Conservation (phyloP, 1,140 invertebrate species). For the Tetramorium parvispinum region DNA sequence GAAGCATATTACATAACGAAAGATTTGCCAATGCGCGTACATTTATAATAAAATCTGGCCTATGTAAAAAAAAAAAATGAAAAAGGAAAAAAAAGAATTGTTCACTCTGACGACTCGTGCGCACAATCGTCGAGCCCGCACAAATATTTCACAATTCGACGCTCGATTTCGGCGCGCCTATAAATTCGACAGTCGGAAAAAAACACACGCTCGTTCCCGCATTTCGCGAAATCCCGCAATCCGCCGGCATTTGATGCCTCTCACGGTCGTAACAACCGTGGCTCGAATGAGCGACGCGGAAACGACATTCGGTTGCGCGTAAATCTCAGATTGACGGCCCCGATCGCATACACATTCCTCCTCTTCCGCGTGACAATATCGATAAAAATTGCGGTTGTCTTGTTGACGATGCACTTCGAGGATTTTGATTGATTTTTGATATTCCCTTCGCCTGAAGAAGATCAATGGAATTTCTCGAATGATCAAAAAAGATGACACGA, state of each 20-base stretch:
- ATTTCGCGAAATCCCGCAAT: constrained; percentile 64
- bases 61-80: background rate
- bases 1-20: background rate
- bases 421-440: constrained; percentile 22
- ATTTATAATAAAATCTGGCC: constrained; percentile 39
- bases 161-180: constrained; percentile 59
- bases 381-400: constrained; percentile 31
- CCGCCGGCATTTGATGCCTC: constrained; percentile 36
- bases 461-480: background rate
- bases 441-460: background rate
- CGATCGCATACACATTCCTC: background rate
- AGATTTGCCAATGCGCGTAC: background rate
- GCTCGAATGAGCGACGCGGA: constrained; percentile 41
- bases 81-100: background rate
- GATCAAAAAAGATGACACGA: background rate
- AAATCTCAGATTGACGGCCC: constrained; percentile 32
- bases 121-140: constrained; percentile 39
- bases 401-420: background rate
- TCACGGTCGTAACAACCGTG: constrained; percentile 38
- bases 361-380: constrained; percentile 16
- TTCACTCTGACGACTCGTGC: constrained; percentile 41
- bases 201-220: constrained; percentile 12
- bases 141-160: constrained; percentile 69
- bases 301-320: constrained; percentile 10
- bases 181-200: constrained; percentile 56